Evolutionary conservation across 2,888 invertebrate species (phyloP).

Genomic region (Neoscelio sp.): DNA sequence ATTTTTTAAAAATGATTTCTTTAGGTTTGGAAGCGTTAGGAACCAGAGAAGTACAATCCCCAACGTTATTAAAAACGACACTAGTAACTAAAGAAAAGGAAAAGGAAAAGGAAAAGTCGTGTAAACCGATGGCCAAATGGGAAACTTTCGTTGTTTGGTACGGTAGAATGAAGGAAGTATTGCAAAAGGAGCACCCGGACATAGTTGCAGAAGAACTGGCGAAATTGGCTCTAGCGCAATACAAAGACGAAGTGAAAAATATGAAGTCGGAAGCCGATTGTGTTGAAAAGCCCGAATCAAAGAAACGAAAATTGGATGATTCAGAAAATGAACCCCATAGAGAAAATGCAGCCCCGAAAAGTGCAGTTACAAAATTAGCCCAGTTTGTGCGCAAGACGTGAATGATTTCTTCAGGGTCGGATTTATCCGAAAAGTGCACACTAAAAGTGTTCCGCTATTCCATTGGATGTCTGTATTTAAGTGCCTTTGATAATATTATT

Average conservation of each 20-base stretch:
- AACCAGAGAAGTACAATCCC: background rate
- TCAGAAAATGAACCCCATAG: background rate
- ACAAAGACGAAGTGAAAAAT: slow-evolving; percentile 79
- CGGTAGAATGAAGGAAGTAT: slow-evolving; percentile 84
- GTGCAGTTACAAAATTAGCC: slow-evolving; percentile 72
- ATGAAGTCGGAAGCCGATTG: slow-evolving; percentile 33
- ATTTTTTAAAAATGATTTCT: slow-evolving; percentile 75
- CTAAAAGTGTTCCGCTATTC: background rate
- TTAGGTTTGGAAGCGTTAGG: slow-evolving; percentile 70
- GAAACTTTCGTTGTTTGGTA: slow-evolving; percentile 87
- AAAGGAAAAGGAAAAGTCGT: slow-evolving; percentile 27
- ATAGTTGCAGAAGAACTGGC: slow-evolving; percentile 85
- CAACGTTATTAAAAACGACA: slow-evolving; percentile 13
- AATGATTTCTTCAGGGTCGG: no score
- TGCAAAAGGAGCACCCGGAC: slow-evolving; percentile 86
- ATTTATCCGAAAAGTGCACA: background rate
- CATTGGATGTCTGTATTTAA: no score
- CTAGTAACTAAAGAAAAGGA: slow-evolving; percentile 24
- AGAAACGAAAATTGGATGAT: slow-evolving; percentile 75
- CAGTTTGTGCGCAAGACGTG: slow-evolving; percentile 69
- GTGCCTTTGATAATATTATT: no score
- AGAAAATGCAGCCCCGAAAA: slow-evolving; percentile 30
- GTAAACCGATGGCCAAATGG: slow-evolving; percentile 74
- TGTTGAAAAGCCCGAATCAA: slow-evolving; percentile 66
- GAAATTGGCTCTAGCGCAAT: slow-evolving; percentile 84